phyloP scores from a whole-genome alignment of 2,888 invertebrate species.

The Andricus curvator region DNA sequence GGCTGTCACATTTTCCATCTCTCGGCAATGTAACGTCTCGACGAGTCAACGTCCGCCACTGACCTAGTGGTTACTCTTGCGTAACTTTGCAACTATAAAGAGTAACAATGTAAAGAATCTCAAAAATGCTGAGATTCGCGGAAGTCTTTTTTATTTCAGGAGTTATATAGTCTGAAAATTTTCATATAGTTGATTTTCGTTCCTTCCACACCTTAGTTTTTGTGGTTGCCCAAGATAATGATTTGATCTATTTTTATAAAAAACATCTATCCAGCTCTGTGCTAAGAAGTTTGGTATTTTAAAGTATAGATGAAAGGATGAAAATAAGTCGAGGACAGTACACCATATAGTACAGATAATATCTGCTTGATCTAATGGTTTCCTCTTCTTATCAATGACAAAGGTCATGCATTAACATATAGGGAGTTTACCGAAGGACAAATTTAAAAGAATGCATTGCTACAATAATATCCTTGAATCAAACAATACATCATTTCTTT shows the following conservation, averaged over 20 bases:
- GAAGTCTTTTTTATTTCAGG: too few species aligned
- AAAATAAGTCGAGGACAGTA: not conserved
- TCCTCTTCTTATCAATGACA: not conserved
- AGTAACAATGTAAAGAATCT: not conserved
- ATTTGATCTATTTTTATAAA: too few species aligned
- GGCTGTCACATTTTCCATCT: not conserved
- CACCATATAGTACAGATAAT: not conserved
- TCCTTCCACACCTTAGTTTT: too few species aligned
- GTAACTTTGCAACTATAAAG: not conserved
- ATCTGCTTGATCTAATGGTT: not conserved
- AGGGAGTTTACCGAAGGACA: too few species aligned
- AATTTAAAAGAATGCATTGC: too few species aligned
- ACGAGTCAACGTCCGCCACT: slow-evolving; percentile 21
- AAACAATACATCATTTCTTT: too few species aligned
- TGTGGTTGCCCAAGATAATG: too few species aligned
- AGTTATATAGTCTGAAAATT: too few species aligned
- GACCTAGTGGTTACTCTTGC: slow-evolving; percentile 9
- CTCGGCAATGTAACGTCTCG: not conserved
- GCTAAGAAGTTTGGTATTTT: too few species aligned
- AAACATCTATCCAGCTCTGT: too few species aligned
- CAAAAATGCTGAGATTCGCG: not conserved
- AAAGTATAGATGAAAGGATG: not conserved
- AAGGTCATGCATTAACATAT: not conserved
- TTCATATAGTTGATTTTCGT: too few species aligned
- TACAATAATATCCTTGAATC: too few species aligned